These are phyloP conservation scores for Oncopodura yosiiana DNA, from an alignment of 1,140 invertebrate species.

Conservation along the genomic window DNA sequence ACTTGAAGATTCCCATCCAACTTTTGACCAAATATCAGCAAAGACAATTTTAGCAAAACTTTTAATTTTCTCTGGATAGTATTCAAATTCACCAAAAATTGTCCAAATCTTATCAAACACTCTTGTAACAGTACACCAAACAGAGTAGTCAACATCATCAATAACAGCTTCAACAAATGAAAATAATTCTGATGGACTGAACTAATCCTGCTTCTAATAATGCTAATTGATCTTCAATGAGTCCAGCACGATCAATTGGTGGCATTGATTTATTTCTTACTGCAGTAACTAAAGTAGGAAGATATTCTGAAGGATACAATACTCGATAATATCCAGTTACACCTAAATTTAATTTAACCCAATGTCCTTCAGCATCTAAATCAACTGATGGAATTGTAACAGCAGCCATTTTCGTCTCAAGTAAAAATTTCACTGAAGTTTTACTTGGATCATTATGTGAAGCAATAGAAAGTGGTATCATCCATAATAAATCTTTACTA, in stretches of 20 bases:
- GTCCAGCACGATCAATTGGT: slow-evolving; percentile 10
- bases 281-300: slow-evolving; percentile 14
- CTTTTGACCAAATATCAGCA: too few relatives aligned
- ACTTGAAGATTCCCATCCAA: not conserved
- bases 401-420: slow-evolving; percentile 4
- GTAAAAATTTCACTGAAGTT: slow-evolving; percentile 10
- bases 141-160: not conserved
- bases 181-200: not conserved
- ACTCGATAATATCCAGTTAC: slow-evolving; percentile 13
- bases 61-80: too few relatives aligned
- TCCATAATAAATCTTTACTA: slow-evolving; percentile 1
- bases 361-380: not conserved
- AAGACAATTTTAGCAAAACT: too few relatives aligned
- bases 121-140: too few relatives aligned
- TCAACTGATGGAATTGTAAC: not conserved
- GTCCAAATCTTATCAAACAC: not conserved
- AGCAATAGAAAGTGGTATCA: slow-evolving; percentile 5
- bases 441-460: slow-evolving; percentile 3
- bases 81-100: not conserved
- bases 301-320: slow-evolving; percentile 10
- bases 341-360: not conserved
- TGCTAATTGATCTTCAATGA: slow-evolving; percentile 16
- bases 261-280: slow-evolving; percentile 9
- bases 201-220: slow-evolving; percentile 3
- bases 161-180: not conserved